Base-by-base conservation (phyloP, 2,797 vertebrate species). In the Ceryle rudis region DNA sequence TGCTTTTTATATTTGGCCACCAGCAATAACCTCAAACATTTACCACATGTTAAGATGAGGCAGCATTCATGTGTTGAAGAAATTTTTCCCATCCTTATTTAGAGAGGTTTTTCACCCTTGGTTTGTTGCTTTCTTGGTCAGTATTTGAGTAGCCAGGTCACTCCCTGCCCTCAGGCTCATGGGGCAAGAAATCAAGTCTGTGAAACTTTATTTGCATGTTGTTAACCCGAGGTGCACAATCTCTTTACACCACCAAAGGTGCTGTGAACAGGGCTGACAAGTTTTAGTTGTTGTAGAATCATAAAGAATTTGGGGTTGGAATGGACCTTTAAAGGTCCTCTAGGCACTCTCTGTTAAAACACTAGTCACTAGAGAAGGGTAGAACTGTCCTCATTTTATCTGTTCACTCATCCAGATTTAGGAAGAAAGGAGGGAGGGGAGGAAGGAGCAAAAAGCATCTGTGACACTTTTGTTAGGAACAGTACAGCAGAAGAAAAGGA, bases 1-100 rank as follows among this genome's bases (percentile, higher is more conserved):
- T 78, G 52, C 37, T 78, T 95, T 96, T 85, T 85, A 42, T 61
- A 82, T 81, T 87, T 88, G 84, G 62, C 80, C 89, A 86, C 79
- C 16, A 47, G 87, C 62, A 91, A 31, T 65, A 96, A 87, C 86
- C 91, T 92, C 94, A 83, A 16, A 25, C 65, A 23, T 81, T 92
- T 83, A 90, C 84, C 91, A 91, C 89, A 92, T 61, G 87, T 46
- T 72, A 57, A 71, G 86, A 77, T 1, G 41, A 95, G 95, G 11
- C 58, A 74, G 22, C 19, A 47, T 21, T 92, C 79, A 20, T 88
- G 93, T 91, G 81, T 72, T 71, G 46, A 81, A 94, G 8, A 26
- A 6, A 16, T 49, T 69, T 78, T 89, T 82, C 33, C 69, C 80
- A 17, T 70, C 78, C 66, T 90, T 89, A 54, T 87, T 92, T 92